phyloP scores from a whole-genome alignment of 1,140 invertebrate species.

The Cotesia typhae region DNA sequence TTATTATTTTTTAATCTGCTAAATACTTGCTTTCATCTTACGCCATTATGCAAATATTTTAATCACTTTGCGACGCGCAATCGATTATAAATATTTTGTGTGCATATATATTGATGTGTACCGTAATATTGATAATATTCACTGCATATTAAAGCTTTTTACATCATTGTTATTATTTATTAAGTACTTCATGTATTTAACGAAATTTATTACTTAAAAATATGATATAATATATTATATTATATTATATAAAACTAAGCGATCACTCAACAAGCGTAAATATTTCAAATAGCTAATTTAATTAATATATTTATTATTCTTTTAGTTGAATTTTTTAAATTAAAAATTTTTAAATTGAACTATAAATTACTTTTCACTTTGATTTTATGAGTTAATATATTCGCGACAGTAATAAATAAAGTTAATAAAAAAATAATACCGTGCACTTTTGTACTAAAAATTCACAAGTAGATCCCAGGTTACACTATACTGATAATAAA shows the following conservation, averaged over 20 bases:
- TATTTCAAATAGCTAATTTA: slow-evolving; percentile 6
- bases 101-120: background rate
- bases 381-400: no score
- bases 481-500: background rate
- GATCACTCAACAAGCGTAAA: slow-evolving; percentile 6
- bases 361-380: background rate
- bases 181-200: no score
- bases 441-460: slow-evolving; percentile 5
- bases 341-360: no score
- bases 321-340: background rate
- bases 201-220: background rate
- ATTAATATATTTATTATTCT: background rate
- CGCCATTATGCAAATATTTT: slow-evolving; percentile 12
- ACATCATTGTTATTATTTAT: no score
- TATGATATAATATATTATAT: background rate
- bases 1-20: background rate
- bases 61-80: slow-evolving; percentile 2
- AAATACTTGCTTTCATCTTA: background rate
- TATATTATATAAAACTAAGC: background rate
- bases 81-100: background rate
- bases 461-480: background rate
- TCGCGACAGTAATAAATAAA: background rate
- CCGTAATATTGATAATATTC: no score
- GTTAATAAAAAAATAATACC: slow-evolving; percentile 7
- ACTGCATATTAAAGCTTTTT: no score